Percentiles rank a stretch among this genome's conserved stretches.
Evolutionary conservation across 35 echinoderm and acorn worm genomes (phyloP).

Genomic region (Apostichopus parvimensis): DNA sequence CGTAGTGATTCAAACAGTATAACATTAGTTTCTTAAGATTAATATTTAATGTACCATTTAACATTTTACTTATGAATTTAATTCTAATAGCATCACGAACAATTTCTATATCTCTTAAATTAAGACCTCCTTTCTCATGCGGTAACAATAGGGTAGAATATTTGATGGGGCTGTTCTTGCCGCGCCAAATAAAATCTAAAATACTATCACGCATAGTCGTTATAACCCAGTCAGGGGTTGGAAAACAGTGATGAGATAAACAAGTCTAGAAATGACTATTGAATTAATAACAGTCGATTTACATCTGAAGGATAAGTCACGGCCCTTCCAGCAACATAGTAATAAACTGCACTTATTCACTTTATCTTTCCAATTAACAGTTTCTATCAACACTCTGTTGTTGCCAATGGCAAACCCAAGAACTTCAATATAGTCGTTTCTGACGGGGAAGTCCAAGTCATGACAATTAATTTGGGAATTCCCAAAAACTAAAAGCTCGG

Average conservation of each 20-base stretch:
- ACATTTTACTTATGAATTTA: background rate
- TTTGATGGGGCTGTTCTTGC: background rate
- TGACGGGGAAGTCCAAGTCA: background rate
- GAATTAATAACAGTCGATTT: constrained; percentile 20
- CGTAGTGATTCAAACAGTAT: background rate
- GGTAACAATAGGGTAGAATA: too few species aligned
- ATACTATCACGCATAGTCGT: too few species aligned
- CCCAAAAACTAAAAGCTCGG: background rate
- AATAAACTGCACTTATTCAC: background rate
- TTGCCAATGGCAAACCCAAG: constrained; percentile 15
- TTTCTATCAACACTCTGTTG: background rate
- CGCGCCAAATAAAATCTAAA: too few species aligned
- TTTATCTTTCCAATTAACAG: background rate
- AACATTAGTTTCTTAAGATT: too few species aligned
- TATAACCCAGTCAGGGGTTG: too few species aligned
- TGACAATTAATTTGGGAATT: background rate
- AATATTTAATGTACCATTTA: background rate
- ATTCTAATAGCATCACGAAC: background rate
- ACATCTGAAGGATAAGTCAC: background rate
- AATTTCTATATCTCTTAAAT: background rate
- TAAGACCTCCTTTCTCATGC: background rate
- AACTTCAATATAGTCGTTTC: background rate
- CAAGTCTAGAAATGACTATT: too few species aligned
- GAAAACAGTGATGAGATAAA: too few species aligned
- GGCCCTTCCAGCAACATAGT: background rate